Evolutionary conservation across 2,888 invertebrate genomes (phyloP), one percentile per base, ranked within the genome.

Genomic region (Amblyjoppa fuscipennis): DNA sequence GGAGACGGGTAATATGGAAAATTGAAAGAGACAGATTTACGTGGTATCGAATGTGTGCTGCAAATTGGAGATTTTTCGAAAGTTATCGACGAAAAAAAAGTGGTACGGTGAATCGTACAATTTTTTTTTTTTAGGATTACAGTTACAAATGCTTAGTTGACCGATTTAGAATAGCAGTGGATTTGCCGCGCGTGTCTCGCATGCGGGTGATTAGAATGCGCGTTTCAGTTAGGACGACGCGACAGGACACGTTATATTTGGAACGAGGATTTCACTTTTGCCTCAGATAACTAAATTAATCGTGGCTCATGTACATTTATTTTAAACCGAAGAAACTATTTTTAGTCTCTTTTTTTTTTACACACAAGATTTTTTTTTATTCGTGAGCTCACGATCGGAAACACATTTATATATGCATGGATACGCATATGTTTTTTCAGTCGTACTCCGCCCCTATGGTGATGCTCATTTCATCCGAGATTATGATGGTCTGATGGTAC

Each of bases 391-490:
- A 3, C 25, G 20, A 56, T 56, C 1, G 25, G 25, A 61, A 5
- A 16, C 13, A 61, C 61, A 34, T 31, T 34, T 34, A 7, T 66
- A 31, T 49, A 31, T 49, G 4, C 2, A 41, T 38, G 3, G 38
- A 31, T 61, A 31, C 31, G 2, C 16, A 28, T 53, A 6, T 53
- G 38, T 66, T n/a, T 2, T 25, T 80, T 89, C 95, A 99, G 94
- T 99, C 99, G 94, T 97, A 99, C 94, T 99, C 99, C 0, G 99
- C 98, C 49, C 99, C 99, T 90, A 99, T 99, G 0, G 99, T 98
- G 90, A 99, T 98, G 95, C 99, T 99, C 92, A 99, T 96, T 89
- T 98, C 97, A 25, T 97, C 96, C 0, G 98, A 97, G 68, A 98
- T 95, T 82, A 99, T 98, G 90, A 96, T 95, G 0, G 99, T 99